These are phyloP conservation scores for Erebia aethiops DNA, from an alignment of 2,888 invertebrate species.

Conservation along the genomic window DNA sequence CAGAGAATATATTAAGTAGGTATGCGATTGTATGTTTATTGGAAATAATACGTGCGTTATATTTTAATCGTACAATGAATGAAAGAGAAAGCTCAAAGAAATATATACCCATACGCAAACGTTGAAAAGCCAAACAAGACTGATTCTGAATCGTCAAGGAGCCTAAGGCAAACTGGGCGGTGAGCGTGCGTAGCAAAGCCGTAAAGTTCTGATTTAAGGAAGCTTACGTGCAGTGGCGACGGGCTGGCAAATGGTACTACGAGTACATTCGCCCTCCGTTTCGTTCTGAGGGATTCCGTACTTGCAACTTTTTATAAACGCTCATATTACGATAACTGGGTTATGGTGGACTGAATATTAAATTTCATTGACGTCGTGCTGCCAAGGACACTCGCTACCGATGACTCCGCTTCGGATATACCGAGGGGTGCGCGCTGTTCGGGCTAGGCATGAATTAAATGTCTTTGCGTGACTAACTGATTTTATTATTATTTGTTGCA, in stretches of 20 bases:
- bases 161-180: constrained; percentile 36
- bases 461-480: constrained; percentile 15
- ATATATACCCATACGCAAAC: constrained; percentile 1
- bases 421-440: constrained; percentile 51
- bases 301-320: constrained; percentile 70
- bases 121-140: constrained; percentile 12
- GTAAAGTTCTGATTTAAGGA: constrained; percentile 50
- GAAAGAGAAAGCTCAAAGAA: background rate
- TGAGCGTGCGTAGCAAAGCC: constrained; percentile 64
- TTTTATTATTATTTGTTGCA: constrained; percentile 14
- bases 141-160: constrained; percentile 17
- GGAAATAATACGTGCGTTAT: background rate
- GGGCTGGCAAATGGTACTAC: constrained; percentile 73
- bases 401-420: constrained; percentile 59
- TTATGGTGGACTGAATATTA: constrained; percentile 76
- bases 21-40: too few species aligned
- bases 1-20: background rate
- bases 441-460: constrained; percentile 25
- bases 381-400: constrained; percentile 71
- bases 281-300: constrained; percentile 57
- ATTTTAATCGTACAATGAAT: background rate
- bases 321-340: constrained; percentile 76
- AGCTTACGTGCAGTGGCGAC: constrained; percentile 77
- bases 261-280: constrained; percentile 48
- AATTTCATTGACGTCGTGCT: constrained; percentile 75